Base-by-base conservation (phyloP, 1,140 invertebrate genomes). In the Drosophila funebris region DNA sequence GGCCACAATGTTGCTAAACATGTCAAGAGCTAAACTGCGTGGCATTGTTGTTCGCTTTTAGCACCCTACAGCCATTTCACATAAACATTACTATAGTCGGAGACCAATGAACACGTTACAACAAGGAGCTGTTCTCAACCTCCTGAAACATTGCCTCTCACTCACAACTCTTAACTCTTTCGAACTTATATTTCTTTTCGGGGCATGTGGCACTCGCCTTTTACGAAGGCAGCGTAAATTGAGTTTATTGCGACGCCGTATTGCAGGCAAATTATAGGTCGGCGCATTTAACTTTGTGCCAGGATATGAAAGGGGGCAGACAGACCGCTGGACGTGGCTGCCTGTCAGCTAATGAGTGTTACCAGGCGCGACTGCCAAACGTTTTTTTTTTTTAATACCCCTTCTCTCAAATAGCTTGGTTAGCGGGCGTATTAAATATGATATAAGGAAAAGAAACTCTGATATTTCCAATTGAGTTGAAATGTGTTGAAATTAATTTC, bases 241-340 rank as follows among this genome's bases (percentile, higher is more conserved):
- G 78, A 90, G 78, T 82, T 78, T 90, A 90, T 88, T 81, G 88
- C 88, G 82, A 80, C 74, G 85, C 76, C 75, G 85, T 90, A 90
- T 88, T 87, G 79, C 83, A 57, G 78, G 79, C 78, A 90, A 90
- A 90, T 90, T 90, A 90, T 70, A 90, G 88, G 88, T 87, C 87
- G 87, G 87, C 87, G 52, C 73, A 80, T 90, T 90, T 90, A 90
- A 90, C 87, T 90, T 90, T 90, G 88, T 84, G 82, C 68, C 88
- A 82, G 79, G 80, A 88, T 88, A 88, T 81, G 60, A 58, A 70
- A 36, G 66, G 73, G 56, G 44, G 36, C 44, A 39, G 39, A 43
- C 39, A 48, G 52, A 60, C 39, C n/a, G 24, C 37, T 37, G 43
- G 43, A 66, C 62, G 29, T 27, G 8, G 31, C 33, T 54, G 63